phyloP scores from a whole-genome alignment of 2,113 vertebrate genomes.

The Carettochelys insculpta region DNA sequence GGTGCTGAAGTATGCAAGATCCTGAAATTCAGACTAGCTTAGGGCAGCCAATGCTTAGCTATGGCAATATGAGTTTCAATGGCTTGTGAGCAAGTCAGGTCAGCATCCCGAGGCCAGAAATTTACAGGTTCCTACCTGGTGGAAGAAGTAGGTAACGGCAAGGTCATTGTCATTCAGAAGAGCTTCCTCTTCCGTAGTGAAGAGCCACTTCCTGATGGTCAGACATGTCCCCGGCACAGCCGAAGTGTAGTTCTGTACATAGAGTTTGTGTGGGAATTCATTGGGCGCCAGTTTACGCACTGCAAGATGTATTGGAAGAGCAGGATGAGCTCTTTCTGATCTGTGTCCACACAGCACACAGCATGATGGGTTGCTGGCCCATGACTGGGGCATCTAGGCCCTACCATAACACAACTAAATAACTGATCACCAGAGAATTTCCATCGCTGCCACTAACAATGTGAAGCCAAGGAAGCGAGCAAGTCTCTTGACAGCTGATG shows the following conservation, averaged over 20 bases:
- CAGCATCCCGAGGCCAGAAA: neutral
- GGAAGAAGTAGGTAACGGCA: constrained; percentile 94
- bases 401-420: neutral
- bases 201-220: constrained; percentile 94
- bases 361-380: fast-evolving
- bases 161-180: constrained; percentile 93
- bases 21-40: fast-evolving
- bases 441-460: neutral
- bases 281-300: constrained; percentile 95
- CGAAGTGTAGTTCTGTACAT: constrained; percentile 97
- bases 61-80: neutral
- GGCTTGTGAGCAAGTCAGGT: neutral
- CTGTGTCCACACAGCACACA: fast-evolving
- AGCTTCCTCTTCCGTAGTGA: constrained; percentile 92
- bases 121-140: constrained; percentile 82
- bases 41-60: neutral
- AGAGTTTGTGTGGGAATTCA: constrained; percentile 98
- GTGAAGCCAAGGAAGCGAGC: neutral
- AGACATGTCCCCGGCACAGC: constrained; percentile 95
- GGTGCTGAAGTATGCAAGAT: neutral
- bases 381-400: neutral
- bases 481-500: neutral
- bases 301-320: neutral
- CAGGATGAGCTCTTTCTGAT: neutral
- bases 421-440: neutral